Percentiles rank a stretch among this genome's conserved stretches.
Conservation (phyloP, 2,888 invertebrate species). For the Harpalus rufipes region DNA sequence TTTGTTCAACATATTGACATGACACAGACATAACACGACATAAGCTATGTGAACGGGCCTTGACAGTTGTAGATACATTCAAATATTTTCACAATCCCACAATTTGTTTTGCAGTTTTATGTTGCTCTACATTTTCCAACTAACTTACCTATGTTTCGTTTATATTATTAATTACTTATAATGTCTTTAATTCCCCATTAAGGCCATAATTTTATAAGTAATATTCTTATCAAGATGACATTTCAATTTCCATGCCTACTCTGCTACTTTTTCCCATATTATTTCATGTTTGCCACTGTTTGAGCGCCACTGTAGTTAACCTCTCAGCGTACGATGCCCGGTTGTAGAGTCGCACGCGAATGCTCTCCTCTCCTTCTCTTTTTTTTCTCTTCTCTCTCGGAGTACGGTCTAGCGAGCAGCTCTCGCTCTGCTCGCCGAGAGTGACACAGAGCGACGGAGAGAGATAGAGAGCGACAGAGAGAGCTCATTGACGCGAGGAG, state of each 20-base stretch:
- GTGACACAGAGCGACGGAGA: conserved; percentile 28
- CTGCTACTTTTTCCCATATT: not conserved
- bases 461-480: conserved; percentile 28
- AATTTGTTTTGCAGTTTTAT: not conserved
- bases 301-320: conserved; percentile 45
- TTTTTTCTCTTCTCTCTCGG: not conserved
- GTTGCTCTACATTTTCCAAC: not conserved
- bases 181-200: not conserved
- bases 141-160: not conserved
- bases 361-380: not conserved
- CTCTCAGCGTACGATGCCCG: conserved; percentile 55
- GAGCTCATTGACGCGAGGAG: conserved; percentile 35
- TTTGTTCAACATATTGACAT: no score
- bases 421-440: conserved; percentile 22
- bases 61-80: no score
- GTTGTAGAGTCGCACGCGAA: conserved; percentile 3
- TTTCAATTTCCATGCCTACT: not conserved
- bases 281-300: conserved; percentile 11
- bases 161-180: not conserved
- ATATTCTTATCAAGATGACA: not conserved
- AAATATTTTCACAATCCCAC: no score
- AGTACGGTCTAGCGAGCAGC: not conserved
- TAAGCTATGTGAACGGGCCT: no score
- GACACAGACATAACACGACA: no score
- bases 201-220: not conserved